These are phyloP conservation scores for Cardinalis cardinalis DNA, from an alignment of 2,113 vertebrate genomes.

Conservation along the genomic window DNA sequence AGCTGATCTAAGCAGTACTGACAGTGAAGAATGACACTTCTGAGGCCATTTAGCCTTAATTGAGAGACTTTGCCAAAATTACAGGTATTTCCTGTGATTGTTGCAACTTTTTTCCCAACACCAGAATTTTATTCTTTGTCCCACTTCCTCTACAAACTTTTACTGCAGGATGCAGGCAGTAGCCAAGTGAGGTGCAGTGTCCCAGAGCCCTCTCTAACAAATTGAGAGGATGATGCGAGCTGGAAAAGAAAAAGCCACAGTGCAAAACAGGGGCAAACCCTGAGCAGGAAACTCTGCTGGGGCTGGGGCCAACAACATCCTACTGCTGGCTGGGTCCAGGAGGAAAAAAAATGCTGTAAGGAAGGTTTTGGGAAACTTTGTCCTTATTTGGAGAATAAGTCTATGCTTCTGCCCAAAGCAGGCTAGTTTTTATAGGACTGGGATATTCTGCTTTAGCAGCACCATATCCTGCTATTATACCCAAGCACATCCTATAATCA, in stretches of 20 bases:
- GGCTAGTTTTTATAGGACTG: background rate
- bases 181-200: background rate
- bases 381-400: slow-evolving; percentile 39
- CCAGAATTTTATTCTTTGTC: slow-evolving; percentile 32
- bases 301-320: background rate
- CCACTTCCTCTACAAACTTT: slow-evolving; percentile 20
- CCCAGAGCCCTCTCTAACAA: background rate
- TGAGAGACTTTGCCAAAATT: slow-evolving; percentile 5
- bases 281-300: background rate
- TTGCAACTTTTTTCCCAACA: background rate
- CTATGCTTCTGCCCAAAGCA: background rate
- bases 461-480: background rate
- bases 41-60: background rate
- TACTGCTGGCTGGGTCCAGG: background rate
- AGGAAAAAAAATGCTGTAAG: background rate
- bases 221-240: background rate
- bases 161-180: slow-evolving; percentile 54
- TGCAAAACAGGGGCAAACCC: background rate
- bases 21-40: background rate
- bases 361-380: slow-evolving; percentile 10
- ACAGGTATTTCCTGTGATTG: slow-evolving; percentile 43
- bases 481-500: background rate
- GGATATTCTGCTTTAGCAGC: background rate
- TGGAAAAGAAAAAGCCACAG: background rate
- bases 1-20: background rate